Evolutionary conservation across 2,113 vertebrate genomes (phyloP).

Genomic region (Megalops atlanticus): DNA sequence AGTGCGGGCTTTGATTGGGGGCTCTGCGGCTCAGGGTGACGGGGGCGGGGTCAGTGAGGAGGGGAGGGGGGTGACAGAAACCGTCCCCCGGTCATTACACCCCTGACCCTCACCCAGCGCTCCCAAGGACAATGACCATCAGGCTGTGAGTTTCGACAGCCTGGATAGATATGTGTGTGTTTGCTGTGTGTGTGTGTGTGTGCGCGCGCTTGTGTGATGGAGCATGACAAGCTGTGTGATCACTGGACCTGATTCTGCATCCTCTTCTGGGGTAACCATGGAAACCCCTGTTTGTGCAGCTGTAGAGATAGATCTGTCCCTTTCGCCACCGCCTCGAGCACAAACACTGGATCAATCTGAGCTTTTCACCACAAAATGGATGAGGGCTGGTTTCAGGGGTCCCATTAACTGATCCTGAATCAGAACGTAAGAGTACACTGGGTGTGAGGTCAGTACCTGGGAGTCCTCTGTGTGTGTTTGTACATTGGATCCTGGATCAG

Average conservation of each 20-base stretch:
- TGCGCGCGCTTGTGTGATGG: background rate
- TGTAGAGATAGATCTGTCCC: too few relatives aligned
- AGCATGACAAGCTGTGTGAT: background rate
- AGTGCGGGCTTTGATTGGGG: too few relatives aligned
- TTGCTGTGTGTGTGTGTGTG: background rate
- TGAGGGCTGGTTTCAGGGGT: too few relatives aligned
- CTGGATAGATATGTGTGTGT: background rate
- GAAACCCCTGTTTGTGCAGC: background rate
- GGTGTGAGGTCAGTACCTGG: too few relatives aligned
- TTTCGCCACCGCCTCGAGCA: background rate
- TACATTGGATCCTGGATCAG: too few relatives aligned
- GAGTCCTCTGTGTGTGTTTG: too few relatives aligned
- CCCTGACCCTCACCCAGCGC: background rate
- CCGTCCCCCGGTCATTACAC: background rate
- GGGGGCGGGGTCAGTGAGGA: background rate
- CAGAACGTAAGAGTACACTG: too few relatives aligned
- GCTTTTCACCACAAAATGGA: too few relatives aligned
- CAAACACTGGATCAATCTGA: background rate
- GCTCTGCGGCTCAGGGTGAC: too few relatives aligned
- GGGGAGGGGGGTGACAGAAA: background rate
- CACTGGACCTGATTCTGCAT: background rate
- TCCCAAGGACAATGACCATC: too few relatives aligned
- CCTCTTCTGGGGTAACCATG: background rate
- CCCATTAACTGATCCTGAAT: background rate
- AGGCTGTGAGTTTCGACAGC: too few relatives aligned